These are phyloP conservation scores for Ciconia nigra DNA, from an alignment of 2,797 vertebrate genomes.

Conservation along the genomic window DNA sequence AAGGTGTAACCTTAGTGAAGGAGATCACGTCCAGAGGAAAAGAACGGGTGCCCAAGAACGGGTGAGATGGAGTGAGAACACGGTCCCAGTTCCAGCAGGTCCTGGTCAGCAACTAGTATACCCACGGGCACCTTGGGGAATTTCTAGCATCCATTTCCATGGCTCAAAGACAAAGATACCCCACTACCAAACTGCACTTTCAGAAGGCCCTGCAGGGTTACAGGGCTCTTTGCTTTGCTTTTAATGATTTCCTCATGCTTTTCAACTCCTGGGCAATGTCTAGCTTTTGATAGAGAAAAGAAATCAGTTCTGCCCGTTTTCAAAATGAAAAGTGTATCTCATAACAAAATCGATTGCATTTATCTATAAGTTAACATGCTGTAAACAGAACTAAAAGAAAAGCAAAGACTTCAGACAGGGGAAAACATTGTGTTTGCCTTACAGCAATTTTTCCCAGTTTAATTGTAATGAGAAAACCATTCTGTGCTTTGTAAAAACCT, in stretches of 20 bases:
- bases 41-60: rapidly evolving
- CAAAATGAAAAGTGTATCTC: neutral
- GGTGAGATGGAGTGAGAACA: neutral
- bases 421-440: neutral
- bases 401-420: neutral
- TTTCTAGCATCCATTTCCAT: neutral
- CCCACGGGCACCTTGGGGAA: neutral
- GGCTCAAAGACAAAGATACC: neutral
- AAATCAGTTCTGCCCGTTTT: neutral
- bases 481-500: neutral
- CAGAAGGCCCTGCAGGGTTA: neutral
- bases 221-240: neutral
- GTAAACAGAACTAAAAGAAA: neutral
- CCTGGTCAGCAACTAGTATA: neutral
- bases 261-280: neutral
- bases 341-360: neutral
- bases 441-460: neutral
- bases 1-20: neutral
- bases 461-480: neutral
- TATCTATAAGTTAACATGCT: neutral
- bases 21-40: neutral
- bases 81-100: neutral
- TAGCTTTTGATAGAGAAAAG: neutral
- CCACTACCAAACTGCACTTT: neutral
- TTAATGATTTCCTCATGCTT: neutral